These are phyloP conservation scores for Chionis minor DNA, from an alignment of 2,113 vertebrate species.

Conservation along the genomic window DNA sequence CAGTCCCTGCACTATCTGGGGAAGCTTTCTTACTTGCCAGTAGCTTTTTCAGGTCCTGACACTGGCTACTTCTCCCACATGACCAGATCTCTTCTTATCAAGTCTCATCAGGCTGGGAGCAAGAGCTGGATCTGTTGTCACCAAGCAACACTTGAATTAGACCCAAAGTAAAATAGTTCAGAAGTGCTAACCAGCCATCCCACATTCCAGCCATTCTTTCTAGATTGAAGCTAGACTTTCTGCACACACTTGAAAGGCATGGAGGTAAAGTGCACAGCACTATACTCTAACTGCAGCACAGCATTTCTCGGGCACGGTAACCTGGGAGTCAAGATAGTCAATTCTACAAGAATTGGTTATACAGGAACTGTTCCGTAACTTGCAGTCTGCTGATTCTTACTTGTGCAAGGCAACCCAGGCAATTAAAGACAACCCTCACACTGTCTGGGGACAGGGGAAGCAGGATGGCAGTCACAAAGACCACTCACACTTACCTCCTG, in stretches of 20 bases:
- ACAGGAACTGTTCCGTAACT: background rate
- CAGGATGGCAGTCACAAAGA: background rate
- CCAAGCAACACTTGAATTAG: background rate
- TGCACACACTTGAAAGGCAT: background rate
- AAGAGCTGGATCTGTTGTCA: background rate
- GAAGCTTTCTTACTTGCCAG: background rate
- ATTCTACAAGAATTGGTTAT: background rate
- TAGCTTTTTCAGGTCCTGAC: background rate
- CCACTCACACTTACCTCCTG: slow-evolving; percentile 84
- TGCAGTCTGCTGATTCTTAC: background rate
- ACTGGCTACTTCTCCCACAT: background rate
- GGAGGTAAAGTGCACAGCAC: background rate
- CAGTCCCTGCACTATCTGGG: background rate
- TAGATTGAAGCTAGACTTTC: background rate
- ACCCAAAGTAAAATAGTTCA: background rate
- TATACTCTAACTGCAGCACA: background rate
- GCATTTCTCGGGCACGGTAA: background rate
- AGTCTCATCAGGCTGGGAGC: background rate
- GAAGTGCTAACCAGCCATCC: slow-evolving; percentile 5
- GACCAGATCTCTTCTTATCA: background rate
- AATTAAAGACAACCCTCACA: background rate
- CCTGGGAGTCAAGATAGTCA: background rate
- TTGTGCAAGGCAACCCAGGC: background rate
- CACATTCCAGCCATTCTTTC: slow-evolving; percentile 1
- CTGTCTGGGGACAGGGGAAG: background rate